These are phyloP conservation scores for Acestrorhynchus altus DNA, from an alignment of 2,797 vertebrate species.

Conservation along the genomic window DNA sequence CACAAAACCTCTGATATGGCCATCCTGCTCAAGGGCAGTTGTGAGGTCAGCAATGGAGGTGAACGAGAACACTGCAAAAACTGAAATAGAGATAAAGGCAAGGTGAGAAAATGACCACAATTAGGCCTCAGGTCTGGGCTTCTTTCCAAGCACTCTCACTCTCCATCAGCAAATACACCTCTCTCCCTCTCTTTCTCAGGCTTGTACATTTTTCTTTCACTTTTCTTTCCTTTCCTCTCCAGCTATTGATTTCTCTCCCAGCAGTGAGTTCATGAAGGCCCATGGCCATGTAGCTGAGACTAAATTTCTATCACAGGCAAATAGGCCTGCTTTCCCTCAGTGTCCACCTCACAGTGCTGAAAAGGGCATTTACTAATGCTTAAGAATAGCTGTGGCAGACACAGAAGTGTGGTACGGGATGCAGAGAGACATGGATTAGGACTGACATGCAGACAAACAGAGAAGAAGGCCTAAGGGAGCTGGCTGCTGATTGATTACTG, in stretches of 20 bases:
- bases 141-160: not conserved
- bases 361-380: constrained; percentile 32
- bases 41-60: constrained; percentile 79
- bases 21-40: constrained; percentile 89
- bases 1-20: constrained; percentile 83
- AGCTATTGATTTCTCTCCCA: constrained; percentile 49
- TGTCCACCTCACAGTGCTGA: constrained; percentile 6
- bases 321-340: constrained; percentile 36
- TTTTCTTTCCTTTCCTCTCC: constrained; percentile 28
- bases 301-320: constrained; percentile 42
- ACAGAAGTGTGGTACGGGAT: constrained; percentile 4
- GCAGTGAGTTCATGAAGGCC: constrained; percentile 42
- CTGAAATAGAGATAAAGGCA: constrained; percentile 69
- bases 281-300: constrained; percentile 36
- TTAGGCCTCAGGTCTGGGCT: constrained; percentile 1
- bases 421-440: constrained; percentile 28
- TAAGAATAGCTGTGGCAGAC: constrained; percentile 24
- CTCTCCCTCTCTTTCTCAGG: constrained; percentile 2
- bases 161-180: constrained; percentile 5
- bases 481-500: constrained; percentile 33
- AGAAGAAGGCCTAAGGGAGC: constrained; percentile 31
- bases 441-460: constrained; percentile 31
- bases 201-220: not conserved
- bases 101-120: constrained; percentile 17
- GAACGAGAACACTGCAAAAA: constrained; percentile 86